phyloP scores from a whole-genome alignment of 2,888 invertebrate genomes.

The Plebejus argus region DNA sequence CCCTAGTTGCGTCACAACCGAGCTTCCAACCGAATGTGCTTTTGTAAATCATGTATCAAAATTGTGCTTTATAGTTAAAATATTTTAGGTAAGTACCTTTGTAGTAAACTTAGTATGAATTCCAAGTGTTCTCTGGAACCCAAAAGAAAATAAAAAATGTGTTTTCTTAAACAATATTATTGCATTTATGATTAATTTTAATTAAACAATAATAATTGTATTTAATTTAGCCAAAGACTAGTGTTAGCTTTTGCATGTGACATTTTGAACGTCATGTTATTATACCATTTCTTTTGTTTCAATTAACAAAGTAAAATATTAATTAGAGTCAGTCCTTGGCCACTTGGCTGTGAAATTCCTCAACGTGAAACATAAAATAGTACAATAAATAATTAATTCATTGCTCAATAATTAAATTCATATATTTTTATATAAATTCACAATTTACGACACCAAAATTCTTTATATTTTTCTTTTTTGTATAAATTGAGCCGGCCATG shows the following conservation, averaged over 20 bases:
- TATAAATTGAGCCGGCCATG: too few relatives aligned
- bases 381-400: too few relatives aligned
- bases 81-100: background rate
- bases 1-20: constrained; percentile 8
- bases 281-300: background rate
- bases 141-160: background rate
- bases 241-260: background rate
- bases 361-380: background rate
- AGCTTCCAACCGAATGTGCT: constrained; percentile 8
- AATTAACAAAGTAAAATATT: background rate
- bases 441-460: too few relatives aligned
- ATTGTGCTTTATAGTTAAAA: background rate
- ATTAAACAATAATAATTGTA: background rate
- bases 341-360: background rate
- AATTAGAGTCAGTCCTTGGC: background rate
- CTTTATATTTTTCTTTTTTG: too few relatives aligned
- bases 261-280: background rate
- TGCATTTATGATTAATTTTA: background rate
- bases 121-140: background rate
- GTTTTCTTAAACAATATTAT: background rate
- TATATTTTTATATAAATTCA: too few relatives aligned
- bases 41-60: background rate
- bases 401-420: too few relatives aligned
- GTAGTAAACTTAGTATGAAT: background rate
- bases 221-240: too few relatives aligned